These are phyloP conservation scores for Triops longicaudatus DNA, from an alignment of 1,140 invertebrate species.

Conservation along the genomic window DNA sequence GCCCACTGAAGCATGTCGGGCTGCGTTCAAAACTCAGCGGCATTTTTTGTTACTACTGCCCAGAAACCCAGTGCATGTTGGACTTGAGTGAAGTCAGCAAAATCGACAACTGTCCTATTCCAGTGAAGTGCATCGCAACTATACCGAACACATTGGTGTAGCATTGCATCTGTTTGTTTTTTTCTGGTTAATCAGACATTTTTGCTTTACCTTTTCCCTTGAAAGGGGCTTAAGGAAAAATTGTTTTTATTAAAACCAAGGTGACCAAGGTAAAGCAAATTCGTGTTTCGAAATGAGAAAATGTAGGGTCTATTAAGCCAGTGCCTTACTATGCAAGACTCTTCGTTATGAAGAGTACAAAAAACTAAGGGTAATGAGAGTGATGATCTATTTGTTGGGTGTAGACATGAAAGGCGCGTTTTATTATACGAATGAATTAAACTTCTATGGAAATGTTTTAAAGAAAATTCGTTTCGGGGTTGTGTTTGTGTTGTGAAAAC, in stretches of 20 bases:
- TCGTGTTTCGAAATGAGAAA: neutral
- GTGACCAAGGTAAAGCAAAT: conserved; percentile 2
- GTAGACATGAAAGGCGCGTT: neutral
- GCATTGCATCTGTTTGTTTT: neutral
- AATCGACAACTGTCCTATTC: neutral
- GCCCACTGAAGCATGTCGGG: neutral
- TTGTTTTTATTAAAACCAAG: neutral
- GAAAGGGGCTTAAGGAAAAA: neutral
- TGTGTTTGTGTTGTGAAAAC: neutral
- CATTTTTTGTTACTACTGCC: neutral
- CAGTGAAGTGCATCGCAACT: neutral
- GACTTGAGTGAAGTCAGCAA: neutral
- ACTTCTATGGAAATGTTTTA: neutral
- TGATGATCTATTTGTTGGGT: neutral
- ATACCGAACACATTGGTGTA: neutral
- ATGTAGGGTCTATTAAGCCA: conserved; percentile 8
- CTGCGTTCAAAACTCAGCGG: neutral
- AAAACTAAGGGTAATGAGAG: neutral
- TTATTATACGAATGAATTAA: neutral
- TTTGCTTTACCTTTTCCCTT: neutral
- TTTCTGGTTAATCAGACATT: neutral
- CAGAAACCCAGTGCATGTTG: conserved; percentile 4
- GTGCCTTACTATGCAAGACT: conserved; percentile 6
- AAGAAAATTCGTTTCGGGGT: neutral
- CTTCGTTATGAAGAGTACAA: neutral